phyloP scores from a whole-genome alignment of 92 coral and sea anemone genomes.

The Zoanthus gigantus region DNA sequence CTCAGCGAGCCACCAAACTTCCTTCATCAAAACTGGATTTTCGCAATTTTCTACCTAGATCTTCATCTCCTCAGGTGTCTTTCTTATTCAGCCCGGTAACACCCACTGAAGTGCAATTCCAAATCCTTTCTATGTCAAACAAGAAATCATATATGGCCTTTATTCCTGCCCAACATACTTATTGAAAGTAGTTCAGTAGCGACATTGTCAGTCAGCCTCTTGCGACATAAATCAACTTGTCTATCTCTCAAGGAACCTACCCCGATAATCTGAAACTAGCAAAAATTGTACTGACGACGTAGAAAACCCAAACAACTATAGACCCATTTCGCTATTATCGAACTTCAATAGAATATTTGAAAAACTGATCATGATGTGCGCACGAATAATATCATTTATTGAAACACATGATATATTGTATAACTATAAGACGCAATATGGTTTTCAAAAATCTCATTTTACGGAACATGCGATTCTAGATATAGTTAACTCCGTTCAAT shows the following conservation, averaged over 20 bases:
- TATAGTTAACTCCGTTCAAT: too few species aligned
- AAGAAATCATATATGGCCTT: conserved; percentile 57
- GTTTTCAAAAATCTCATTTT: too few species aligned
- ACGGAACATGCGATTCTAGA: too few species aligned
- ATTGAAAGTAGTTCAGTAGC: conserved; percentile 36
- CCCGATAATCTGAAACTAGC: conserved; percentile 21
- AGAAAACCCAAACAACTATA: too few species aligned
- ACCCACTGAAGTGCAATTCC: conserved; percentile 41
- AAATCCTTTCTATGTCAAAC: conserved; percentile 43
- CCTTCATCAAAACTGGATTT: conserved; percentile 47
- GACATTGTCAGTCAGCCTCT: conserved; percentile 22
- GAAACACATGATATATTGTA: too few species aligned
- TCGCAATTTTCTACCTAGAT: conserved; percentile 31
- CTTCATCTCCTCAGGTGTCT: conserved; percentile 34
- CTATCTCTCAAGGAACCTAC: neutral
- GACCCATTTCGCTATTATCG: too few species aligned
- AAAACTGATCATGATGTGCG: too few species aligned
- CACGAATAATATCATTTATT: too few species aligned
- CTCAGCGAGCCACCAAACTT: conserved; percentile 44
- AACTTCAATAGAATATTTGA: too few species aligned
- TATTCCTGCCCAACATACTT: conserved; percentile 52
- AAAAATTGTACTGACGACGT: too few species aligned
- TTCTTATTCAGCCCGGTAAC: conserved; percentile 55
- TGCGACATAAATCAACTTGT: neutral
- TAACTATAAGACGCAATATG: too few species aligned